Conservation (phyloP, 2,113 vertebrate species). For the Daphoenositta chrysoptera region DNA sequence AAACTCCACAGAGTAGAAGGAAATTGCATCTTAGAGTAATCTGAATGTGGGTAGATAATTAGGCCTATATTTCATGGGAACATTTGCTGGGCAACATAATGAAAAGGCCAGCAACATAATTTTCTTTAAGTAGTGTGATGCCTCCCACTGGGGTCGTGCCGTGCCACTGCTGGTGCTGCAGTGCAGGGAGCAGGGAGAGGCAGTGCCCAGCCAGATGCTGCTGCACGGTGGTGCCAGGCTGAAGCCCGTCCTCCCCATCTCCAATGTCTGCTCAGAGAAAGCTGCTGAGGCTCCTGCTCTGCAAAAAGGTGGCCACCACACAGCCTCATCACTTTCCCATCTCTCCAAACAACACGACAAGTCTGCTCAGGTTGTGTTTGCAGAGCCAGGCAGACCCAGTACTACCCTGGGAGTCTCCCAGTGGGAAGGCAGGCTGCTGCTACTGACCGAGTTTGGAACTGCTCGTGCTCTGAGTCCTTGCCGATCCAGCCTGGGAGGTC, state of each 20-base stretch:
- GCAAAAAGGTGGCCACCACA: background rate
- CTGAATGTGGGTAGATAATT: conserved; percentile 56
- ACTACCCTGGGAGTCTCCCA: background rate
- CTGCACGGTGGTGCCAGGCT: fast-evolving
- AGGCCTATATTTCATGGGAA: conserved; percentile 63
- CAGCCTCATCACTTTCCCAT: background rate
- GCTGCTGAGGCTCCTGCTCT: background rate
- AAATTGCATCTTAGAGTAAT: conserved; percentile 56
- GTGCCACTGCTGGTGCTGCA: background rate
- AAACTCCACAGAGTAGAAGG: conserved; percentile 35
- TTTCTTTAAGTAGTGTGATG: conserved; percentile 26
- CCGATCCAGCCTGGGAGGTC: background rate
- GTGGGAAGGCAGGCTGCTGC: background rate
- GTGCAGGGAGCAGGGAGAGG: background rate
- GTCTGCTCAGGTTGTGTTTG: background rate
- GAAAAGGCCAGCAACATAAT: conserved; percentile 59
- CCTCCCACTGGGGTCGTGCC: background rate
- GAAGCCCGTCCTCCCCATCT: background rate
- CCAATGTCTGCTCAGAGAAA: background rate
- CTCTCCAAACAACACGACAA: fast-evolving
- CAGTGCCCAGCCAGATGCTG: background rate
- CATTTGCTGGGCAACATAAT: conserved; percentile 62
- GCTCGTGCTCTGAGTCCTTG: background rate
- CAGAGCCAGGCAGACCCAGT: background rate
- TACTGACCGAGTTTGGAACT: background rate